Conservation (phyloP, 2,888 invertebrate genomes). For the Muscina levida region DNA sequence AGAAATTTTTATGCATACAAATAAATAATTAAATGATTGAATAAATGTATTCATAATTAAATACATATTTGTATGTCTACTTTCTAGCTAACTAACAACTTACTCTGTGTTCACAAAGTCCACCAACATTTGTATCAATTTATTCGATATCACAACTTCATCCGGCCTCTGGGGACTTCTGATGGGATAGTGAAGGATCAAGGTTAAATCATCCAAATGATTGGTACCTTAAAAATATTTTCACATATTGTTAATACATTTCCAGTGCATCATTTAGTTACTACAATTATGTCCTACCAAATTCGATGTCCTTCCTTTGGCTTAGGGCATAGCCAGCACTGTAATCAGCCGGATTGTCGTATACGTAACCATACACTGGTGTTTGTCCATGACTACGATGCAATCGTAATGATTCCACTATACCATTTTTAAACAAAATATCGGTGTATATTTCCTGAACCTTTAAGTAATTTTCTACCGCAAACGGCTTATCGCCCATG, state of each 20-base stretch:
- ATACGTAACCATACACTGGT: conserved; percentile 85
- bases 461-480: conserved; percentile 79
- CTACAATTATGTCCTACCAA: conserved; percentile 80
- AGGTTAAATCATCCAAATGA: conserved; percentile 26
- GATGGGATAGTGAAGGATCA: conserved; percentile 9
- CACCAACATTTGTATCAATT: conserved; percentile 72
- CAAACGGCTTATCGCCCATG: conserved; percentile 72
- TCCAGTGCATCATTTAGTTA: too few relatives aligned
- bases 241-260: too few relatives aligned
- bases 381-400: conserved; percentile 82
- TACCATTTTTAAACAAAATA: conserved; percentile 83
- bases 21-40: too few relatives aligned
- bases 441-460: conserved; percentile 83
- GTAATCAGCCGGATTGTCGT: conserved; percentile 82
- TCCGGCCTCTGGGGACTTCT: neutral
- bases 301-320: conserved; percentile 77
- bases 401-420: conserved; percentile 83
- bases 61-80: too few relatives aligned
- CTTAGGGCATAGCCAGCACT: conserved; percentile 83
- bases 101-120: conserved; percentile 66
- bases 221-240: conserved; percentile 17
- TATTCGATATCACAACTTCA: conserved; percentile 67
- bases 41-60: too few relatives aligned
- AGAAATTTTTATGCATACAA: too few relatives aligned
- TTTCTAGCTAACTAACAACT: neutral